A percentile compares a stretch with the other conserved stretches of the same genome.
These are phyloP conservation scores for Stenolophus ochropezus DNA, from an alignment of 2,888 invertebrate genomes.

Conservation along the genomic window DNA sequence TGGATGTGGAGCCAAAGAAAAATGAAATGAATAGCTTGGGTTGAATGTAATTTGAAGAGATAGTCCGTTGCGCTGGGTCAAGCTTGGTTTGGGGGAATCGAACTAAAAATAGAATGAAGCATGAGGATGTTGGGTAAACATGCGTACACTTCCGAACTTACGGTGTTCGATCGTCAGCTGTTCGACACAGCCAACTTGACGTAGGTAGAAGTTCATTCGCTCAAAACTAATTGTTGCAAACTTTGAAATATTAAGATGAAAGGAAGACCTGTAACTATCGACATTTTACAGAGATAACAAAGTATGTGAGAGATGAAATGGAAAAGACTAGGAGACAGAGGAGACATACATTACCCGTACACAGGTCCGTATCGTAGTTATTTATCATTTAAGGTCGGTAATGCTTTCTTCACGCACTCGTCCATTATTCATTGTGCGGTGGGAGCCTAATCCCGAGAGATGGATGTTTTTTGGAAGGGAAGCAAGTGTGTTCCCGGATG, in stretches of 20 bases:
- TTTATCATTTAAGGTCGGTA: constrained; percentile 57
- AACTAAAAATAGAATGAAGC: not conserved
- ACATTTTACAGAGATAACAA: not conserved
- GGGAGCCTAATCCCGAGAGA: constrained; percentile 45
- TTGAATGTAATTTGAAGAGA: too few species aligned
- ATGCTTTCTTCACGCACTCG: constrained; percentile 57
- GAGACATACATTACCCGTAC: constrained; percentile 30
- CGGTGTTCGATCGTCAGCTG: not conserved
- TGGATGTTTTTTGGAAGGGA: constrained; percentile 54
- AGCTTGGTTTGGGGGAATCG: not conserved
- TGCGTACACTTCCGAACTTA: not conserved
- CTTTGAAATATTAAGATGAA: not conserved
- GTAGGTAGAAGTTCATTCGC: not conserved
- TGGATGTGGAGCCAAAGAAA: too few species aligned
- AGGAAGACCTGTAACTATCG: not conserved
- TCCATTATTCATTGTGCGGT: constrained; percentile 53
- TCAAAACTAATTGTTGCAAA: not conserved
- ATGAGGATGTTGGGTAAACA: not conserved
- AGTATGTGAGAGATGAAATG: too few species aligned
- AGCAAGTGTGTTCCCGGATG: constrained; percentile 46
- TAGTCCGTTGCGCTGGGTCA: not conserved
- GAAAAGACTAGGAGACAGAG: too few species aligned
- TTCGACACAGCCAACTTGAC: constrained; percentile 4
- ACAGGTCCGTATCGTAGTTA: constrained; percentile 41
- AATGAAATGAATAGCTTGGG: too few species aligned